Evolutionary conservation across 2,113 vertebrate genomes (phyloP).

Genomic region (Alethe castanea): DNA sequence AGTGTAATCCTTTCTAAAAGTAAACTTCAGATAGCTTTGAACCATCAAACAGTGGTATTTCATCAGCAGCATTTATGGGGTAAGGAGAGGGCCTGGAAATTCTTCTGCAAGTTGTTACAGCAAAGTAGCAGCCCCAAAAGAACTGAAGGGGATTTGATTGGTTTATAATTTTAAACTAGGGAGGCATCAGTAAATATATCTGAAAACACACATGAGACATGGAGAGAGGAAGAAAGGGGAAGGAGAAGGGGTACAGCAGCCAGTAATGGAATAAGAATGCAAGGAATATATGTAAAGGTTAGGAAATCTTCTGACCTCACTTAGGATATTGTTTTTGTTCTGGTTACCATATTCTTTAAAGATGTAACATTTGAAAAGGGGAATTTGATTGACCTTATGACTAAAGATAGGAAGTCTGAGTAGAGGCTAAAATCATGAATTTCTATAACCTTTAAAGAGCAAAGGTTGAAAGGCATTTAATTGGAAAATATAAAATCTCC

Average conservation of each 20-base stretch:
- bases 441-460: conserved; percentile 69
- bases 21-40: not conserved
- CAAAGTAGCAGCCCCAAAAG: not conserved
- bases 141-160: not conserved
- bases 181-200: not conserved
- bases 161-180: not conserved
- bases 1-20: not conserved
- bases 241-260: not conserved
- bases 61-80: not conserved
- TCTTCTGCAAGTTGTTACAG: not conserved
- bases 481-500: conserved; percentile 58
- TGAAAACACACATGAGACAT: not conserved
- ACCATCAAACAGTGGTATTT: not conserved
- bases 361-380: conserved; percentile 61
- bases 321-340: conserved; percentile 56
- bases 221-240: not conserved
- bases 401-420: conserved; percentile 49
- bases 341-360: conserved; percentile 57
- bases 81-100: not conserved
- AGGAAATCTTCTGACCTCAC: conserved; percentile 23
- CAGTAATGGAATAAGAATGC: conserved; percentile 15
- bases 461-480: conserved; percentile 63
- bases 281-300: conserved; percentile 40
- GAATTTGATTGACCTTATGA: conserved; percentile 68
- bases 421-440: conserved; percentile 54